Percentiles rank a stretch among this genome's conserved stretches.
Evolutionary conservation across 2,113 vertebrate species (phyloP).

Genomic region (Murina feae): DNA sequence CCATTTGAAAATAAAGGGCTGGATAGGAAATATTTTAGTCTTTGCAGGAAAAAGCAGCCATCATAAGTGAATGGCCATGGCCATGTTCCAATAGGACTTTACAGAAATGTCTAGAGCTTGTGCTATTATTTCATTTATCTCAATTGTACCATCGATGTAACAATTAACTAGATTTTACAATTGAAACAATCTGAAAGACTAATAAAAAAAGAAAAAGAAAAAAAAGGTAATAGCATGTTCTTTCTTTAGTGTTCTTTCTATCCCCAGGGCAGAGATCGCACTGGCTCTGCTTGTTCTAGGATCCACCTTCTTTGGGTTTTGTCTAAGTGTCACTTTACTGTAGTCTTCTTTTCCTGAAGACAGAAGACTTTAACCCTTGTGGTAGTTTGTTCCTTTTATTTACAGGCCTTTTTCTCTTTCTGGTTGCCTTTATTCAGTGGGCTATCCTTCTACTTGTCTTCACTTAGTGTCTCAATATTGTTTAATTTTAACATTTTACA

Average conservation of each 20-base stretch:
- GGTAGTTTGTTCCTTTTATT: not conserved
- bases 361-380: too few relatives aligned
- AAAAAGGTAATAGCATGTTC: not conserved
- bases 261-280: not conserved
- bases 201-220: not conserved
- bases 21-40: not conserved
- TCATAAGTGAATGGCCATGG: not conserved
- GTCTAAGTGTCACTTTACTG: not conserved
- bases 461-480: not conserved
- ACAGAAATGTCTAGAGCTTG: not conserved
- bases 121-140: not conserved
- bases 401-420: not conserved
- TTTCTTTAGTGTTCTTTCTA: not conserved
- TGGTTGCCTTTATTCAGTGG: not conserved
- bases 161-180: not conserved
- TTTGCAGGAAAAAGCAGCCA: not conserved
- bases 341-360: not conserved
- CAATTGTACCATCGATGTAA: not conserved
- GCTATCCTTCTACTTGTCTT: not conserved
- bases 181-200: not conserved
- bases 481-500: slow-evolving; percentile 34
- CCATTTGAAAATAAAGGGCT: not conserved
- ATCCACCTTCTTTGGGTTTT: not conserved
- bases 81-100: not conserved
- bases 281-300: not conserved